Base-by-base conservation (phyloP, 2,888 invertebrate genomes). In the Ornithoptera alexandrae region DNA sequence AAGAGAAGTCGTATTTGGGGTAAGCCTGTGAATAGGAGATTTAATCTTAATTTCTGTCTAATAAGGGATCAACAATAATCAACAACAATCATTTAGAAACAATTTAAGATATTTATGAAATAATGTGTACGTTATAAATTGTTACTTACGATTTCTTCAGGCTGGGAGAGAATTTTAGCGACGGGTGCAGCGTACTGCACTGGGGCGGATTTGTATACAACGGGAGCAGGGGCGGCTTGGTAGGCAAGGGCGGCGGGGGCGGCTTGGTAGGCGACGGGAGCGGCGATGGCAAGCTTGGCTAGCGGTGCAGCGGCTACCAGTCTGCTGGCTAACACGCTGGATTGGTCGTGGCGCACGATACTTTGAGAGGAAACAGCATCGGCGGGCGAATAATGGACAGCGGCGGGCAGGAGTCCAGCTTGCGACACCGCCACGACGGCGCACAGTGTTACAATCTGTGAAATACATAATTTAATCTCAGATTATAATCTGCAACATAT, bases 1-100 rank as follows among this genome's bases (percentile, higher is more conserved):
- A 93, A 71, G 83, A 86, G 85, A 87, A 93, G 77, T 89, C 87
- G 80, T 88, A 88, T 76, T 86, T 83, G 69, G 88, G 87, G 81
- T 84, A 76, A 7, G 82, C 78, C 85, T 85, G 75, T n/a, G 72
- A 30, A 30, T 30, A 30, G 30, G 30, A 30, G 30, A 30, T 30
- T 30, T 2, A 30, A 30, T 30, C 3, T 30, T 60, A 18, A 60
- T 4, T 3, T 39, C 7, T 39, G n/a, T 20, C 10, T 46, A 46
- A 2, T 46, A 8, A 30, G 5, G 30, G 30, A 46, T 10, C 2
- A 15, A 6, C 15, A 46, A 63, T n/a, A 24, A 59, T 17, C 6
- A 39, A 10, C 10, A 39, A 39, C 1, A 10, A 39, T 39, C 10
- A 8, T 8, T 39, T 10, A 39, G 8, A 39, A 39, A 39, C 10